These are phyloP conservation scores for Dipodomys spectabilis DNA, from an alignment of 2,113 vertebrate genomes.

Conservation along the genomic window DNA sequence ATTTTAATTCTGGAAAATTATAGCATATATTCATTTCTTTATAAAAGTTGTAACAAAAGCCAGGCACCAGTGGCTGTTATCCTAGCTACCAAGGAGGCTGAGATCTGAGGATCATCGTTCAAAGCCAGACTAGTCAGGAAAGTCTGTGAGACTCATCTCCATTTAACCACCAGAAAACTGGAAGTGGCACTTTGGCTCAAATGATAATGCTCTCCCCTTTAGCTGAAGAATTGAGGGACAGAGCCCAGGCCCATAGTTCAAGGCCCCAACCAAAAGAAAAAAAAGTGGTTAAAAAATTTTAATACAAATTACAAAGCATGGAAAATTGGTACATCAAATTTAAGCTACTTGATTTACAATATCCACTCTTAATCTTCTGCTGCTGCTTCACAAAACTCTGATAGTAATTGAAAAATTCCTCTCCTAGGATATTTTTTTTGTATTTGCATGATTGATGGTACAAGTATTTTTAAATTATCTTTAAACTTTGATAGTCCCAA, in stretches of 20 bases:
- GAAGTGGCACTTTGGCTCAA: too few relatives aligned
- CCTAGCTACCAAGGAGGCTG: too few relatives aligned
- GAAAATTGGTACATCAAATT: background rate
- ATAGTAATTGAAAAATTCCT: background rate
- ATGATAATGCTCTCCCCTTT: too few relatives aligned
- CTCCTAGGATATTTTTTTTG: background rate
- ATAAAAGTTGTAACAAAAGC: background rate
- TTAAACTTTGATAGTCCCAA: background rate
- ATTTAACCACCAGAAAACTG: too few relatives aligned
- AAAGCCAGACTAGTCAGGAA: too few relatives aligned
- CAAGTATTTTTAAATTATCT: conserved; percentile 15
- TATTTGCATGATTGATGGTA: background rate
- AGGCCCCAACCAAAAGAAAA: too few relatives aligned
- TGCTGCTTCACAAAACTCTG: background rate
- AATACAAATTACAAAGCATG: background rate
- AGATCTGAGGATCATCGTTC: too few relatives aligned
- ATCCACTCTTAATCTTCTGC: background rate
- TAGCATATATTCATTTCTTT: background rate
- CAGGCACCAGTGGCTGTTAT: too few relatives aligned
- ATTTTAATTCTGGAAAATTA: background rate
- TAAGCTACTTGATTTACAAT: background rate
- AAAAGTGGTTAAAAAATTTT: background rate
- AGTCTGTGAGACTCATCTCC: too few relatives aligned
- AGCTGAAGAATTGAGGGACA: too few relatives aligned
- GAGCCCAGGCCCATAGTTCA: too few relatives aligned